Base-by-base conservation (phyloP, 2,888 invertebrate species). In the Beris chalybata region DNA sequence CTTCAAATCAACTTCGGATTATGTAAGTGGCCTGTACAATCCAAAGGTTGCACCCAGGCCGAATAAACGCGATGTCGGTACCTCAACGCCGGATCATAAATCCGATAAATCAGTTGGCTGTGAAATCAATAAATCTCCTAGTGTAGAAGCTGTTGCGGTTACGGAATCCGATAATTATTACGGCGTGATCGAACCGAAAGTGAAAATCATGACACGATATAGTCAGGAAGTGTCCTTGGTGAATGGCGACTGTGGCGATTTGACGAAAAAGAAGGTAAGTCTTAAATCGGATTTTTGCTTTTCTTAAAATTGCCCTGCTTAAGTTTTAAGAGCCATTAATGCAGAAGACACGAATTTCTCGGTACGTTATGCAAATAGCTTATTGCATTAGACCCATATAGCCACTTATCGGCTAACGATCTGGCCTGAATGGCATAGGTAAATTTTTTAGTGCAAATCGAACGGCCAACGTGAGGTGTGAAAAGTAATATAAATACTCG, bases 201-300 rank as follows among this genome's bases (percentile, higher is more conserved):
- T 47, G 13, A 64, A 58, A 6, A 48, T 86, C 79, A 81, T 86
- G 72, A 85, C 85, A 64, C 83, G 85, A 76, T 87, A 84, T 74
- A 83, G 83, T 72, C 82, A 82, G 63, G 84, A 85, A 70, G 82
- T 84, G 77, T 81, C 77, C 64, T 80, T 83, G 70, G 78, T 76
- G 71, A 77, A 77, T 71, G 74, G 78, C 56, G 77, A 82, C 78
- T 79, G 80, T 77, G 82, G 83, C 82, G 84, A 85, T 81, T 80
- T 85, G 74, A 83, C 81, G 73, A 83, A 83, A 72, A 84, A 84
- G 72, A 85, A 85, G 83, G 85, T 85, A 77, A 78, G 75, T 74
- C 31, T 30, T 31, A 32, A 5, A 7, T 54, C 30, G 5, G 9
- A 31, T 31, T 54, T 30, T 15, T 6, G n/a, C n/a, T 15, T 48